Conservation (phyloP, 2,888 invertebrate genomes). For the Automeris io region DNA sequence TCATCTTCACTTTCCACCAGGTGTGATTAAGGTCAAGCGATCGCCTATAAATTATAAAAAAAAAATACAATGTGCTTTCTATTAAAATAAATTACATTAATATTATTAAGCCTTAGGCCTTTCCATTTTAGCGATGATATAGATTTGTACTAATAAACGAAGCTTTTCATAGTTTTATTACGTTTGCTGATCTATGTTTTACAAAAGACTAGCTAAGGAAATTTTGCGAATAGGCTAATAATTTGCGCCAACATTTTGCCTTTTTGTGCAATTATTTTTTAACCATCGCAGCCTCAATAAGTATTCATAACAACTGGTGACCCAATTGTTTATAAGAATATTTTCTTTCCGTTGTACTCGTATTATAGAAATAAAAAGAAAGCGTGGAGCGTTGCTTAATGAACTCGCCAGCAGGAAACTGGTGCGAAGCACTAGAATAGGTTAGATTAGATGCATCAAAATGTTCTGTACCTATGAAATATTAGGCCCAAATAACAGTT, state of each 20-base stretch:
- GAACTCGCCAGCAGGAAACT: conserved; percentile 32
- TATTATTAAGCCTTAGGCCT: too few relatives aligned
- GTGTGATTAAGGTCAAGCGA: too few relatives aligned
- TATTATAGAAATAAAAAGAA: conserved; percentile 24
- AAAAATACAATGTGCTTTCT: too few relatives aligned
- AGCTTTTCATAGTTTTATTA: too few relatives aligned
- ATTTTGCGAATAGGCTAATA: too few relatives aligned
- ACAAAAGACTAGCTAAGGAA: too few relatives aligned
- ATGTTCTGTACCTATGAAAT: neutral
- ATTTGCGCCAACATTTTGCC: neutral
- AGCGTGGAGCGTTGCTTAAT: conserved; percentile 24
- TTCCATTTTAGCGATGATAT: too few relatives aligned
- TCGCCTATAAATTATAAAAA: too few relatives aligned
- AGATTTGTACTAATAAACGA: too few relatives aligned
- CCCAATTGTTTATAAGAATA: conserved; percentile 27
- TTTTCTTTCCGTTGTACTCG: conserved; percentile 12
- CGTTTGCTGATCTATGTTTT: too few relatives aligned
- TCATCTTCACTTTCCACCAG: too few relatives aligned
- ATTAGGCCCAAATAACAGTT: neutral
- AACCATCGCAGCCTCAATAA: neutral
- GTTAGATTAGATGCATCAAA: neutral
- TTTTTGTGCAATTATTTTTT: conserved; percentile 2
- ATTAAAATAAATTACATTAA: too few relatives aligned
- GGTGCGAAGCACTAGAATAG: conserved; percentile 20
- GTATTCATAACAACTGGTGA: conserved; percentile 17